These are phyloP conservation scores for Lerista edwardsae DNA, from an alignment of 2,797 vertebrate species.

Conservation along the genomic window DNA sequence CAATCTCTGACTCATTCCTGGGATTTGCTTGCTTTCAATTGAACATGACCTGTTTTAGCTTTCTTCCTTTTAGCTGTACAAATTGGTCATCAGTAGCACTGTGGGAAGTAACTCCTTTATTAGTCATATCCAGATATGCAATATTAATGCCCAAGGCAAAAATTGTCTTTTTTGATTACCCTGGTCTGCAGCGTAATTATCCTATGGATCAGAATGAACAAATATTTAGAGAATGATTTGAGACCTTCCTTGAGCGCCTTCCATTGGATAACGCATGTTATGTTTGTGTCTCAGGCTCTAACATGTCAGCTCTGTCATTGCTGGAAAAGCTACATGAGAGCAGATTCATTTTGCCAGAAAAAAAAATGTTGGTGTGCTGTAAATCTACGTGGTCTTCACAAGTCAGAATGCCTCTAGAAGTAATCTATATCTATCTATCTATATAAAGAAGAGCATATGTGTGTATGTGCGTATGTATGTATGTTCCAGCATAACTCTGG, in stretches of 20 bases:
- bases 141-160: constrained; percentile 56
- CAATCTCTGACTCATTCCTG: constrained; percentile 56
- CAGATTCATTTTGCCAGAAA: background rate
- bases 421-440: too few species aligned
- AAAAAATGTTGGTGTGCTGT: background rate
- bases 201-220: constrained; percentile 17
- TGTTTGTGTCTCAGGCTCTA: background rate
- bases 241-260: background rate
- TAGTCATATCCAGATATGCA: constrained; percentile 66
- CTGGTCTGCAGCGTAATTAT: constrained; percentile 45
- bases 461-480: too few species aligned
- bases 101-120: constrained; percentile 67
- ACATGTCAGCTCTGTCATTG: background rate
- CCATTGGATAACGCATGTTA: background rate
- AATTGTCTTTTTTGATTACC: constrained; percentile 54
- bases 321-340: background rate
- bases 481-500: too few species aligned
- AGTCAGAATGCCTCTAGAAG: background rate
- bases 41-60: constrained; percentile 52
- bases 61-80: constrained; percentile 65
- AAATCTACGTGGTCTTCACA: background rate
- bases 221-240: background rate
- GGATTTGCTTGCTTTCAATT: constrained; percentile 54
- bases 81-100: constrained; percentile 61
- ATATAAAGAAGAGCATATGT: too few species aligned